Evolutionary conservation across 2,888 invertebrate species (phyloP).

Genomic region (Coremacera marginata): DNA sequence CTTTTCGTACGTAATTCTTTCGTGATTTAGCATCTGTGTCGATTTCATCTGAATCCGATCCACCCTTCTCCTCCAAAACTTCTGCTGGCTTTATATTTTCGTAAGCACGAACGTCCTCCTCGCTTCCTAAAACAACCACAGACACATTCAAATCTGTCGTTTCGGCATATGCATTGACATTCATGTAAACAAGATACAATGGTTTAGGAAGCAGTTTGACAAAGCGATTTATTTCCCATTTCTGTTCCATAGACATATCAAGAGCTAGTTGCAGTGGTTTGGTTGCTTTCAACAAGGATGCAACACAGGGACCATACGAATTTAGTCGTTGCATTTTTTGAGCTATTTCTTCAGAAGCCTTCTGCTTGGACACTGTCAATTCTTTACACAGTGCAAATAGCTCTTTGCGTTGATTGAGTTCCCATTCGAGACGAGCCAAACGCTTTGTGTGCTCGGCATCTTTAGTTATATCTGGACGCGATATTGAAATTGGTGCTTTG

Average conservation of each 20-base stretch:
- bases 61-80: conserved; percentile 56
- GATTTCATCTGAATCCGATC: conserved; percentile 43
- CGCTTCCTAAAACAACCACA: conserved; percentile 75
- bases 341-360: conserved; percentile 80
- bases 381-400: conserved; percentile 82
- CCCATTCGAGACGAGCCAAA: conserved; percentile 91
- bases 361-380: conserved; percentile 81
- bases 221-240: conserved; percentile 81
- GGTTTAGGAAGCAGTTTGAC: conserved; percentile 84
- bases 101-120: conserved; percentile 76
- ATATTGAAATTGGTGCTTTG: conserved; percentile 72
- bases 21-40: conserved; percentile 49
- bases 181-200: conserved; percentile 88
- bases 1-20: conserved; percentile 42
- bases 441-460: conserved; percentile 83
- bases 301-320: conserved; percentile 84
- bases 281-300: conserved; percentile 80
- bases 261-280: conserved; percentile 91
- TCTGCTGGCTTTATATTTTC: conserved; percentile 60
- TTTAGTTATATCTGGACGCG: conserved; percentile 76
- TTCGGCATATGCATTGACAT: conserved; percentile 77
- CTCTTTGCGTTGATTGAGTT: conserved; percentile 87
- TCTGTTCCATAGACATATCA: conserved; percentile 83
- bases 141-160: conserved; percentile 74
- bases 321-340: conserved; percentile 82